phyloP scores from a whole-genome alignment of 2,113 vertebrate genomes.

The Sinocyclocheilus rhinocerous region DNA sequence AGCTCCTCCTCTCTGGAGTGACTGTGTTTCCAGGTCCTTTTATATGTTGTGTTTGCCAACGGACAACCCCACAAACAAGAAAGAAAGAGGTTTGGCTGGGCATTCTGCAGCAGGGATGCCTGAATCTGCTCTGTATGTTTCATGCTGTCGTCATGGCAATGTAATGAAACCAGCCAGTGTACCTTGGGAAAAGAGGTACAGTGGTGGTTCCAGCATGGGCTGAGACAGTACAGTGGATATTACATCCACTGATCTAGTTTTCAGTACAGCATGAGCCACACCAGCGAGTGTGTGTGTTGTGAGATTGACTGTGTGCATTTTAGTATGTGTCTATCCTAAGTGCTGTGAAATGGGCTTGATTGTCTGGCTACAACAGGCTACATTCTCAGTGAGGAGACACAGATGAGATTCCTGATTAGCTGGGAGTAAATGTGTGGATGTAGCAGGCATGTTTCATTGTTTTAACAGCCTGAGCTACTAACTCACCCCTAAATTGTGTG shows the following conservation, averaged over 20 bases:
- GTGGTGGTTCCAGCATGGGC: conserved; percentile 62
- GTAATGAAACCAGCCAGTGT: conserved; percentile 62
- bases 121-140: conserved; percentile 62
- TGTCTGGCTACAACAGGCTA: conserved; percentile 19
- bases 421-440: conserved; percentile 43
- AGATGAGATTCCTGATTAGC: conserved; percentile 5
- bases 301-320: neutral
- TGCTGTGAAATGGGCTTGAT: conserved; percentile 26
- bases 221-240: conserved; percentile 24
- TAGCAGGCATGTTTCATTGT: conserved; percentile 44
- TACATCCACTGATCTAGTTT: conserved; percentile 64
- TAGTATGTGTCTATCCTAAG: conserved; percentile 2
- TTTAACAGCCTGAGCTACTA: conserved; percentile 36
- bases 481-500: conserved; percentile 16
- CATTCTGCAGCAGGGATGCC: conserved; percentile 67
- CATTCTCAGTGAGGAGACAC: conserved; percentile 36
- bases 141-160: conserved; percentile 68
- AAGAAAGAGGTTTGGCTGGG: conserved; percentile 68
- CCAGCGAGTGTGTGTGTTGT: neutral
- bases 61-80: conserved; percentile 43
- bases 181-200: conserved; percentile 10
- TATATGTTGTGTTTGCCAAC: conserved; percentile 34
- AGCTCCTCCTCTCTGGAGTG: conserved; percentile 31
- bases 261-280: conserved; percentile 73
- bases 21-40: conserved; percentile 45